phyloP scores from a whole-genome alignment of 2,113 vertebrate genomes.

The Tragelaphus imberbis region DNA sequence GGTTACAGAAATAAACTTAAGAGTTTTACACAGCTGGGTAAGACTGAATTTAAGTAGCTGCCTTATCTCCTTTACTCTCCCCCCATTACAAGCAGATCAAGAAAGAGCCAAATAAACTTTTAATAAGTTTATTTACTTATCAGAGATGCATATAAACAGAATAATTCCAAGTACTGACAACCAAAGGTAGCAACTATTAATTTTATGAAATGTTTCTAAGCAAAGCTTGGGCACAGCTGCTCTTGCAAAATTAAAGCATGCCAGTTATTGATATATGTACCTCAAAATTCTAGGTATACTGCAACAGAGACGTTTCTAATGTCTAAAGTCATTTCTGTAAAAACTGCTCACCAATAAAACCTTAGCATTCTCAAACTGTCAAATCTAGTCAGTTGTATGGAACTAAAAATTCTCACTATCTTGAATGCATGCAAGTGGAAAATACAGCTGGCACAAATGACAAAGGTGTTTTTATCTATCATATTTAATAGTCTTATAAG shows the following conservation, averaged over 20 bases:
- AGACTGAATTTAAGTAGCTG: neutral
- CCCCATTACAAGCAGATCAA: neutral
- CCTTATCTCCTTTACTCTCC: neutral
- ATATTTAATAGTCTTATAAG: neutral
- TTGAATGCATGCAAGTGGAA: neutral
- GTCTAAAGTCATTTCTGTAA: neutral
- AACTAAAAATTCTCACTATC: neutral
- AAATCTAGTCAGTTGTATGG: neutral
- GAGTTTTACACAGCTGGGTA: neutral
- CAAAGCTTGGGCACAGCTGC: neutral
- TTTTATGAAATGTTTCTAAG: conserved; percentile 32
- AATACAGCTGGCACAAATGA: neutral
- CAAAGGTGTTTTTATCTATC: neutral
- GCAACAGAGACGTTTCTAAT: neutral
- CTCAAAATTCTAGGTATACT: neutral
- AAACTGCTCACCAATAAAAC: neutral
- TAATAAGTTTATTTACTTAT: conserved; percentile 25
- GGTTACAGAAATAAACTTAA: conserved; percentile 15
- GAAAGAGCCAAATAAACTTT: neutral
- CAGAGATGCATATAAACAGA: neutral
- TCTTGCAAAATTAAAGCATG: conserved; percentile 23
- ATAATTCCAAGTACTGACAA: neutral
- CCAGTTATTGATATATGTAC: neutral
- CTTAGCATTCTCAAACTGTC: neutral
- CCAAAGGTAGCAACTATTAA: neutral